phyloP scores from a whole-genome alignment of 2,888 invertebrate species.

The Tetheella fluctuosa region DNA sequence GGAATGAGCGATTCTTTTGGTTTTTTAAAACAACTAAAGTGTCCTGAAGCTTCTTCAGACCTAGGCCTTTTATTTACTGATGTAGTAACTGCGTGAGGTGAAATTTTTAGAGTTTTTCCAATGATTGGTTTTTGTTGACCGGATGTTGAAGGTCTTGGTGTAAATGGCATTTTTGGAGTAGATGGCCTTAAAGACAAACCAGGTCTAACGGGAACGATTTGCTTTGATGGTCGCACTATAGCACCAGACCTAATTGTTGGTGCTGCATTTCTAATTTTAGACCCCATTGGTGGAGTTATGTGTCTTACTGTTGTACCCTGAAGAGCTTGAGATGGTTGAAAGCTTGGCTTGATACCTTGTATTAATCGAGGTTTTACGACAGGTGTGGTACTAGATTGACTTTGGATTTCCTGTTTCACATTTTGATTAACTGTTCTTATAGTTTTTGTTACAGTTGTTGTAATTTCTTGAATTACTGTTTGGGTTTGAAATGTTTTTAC shows the following conservation, averaged over 20 bases:
- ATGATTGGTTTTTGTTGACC: conserved; percentile 39
- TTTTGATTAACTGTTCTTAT: conserved; percentile 75
- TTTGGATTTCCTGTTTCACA: conserved; percentile 65
- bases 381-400: conserved; percentile 42
- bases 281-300: conserved; percentile 46
- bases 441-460: conserved; percentile 79
- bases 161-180: conserved; percentile 49
- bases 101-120: conserved; percentile 61
- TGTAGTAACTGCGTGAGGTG: conserved; percentile 52
- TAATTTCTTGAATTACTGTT: conserved; percentile 77
- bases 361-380: conserved; percentile 49
- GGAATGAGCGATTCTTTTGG: conserved; percentile 68
- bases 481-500: conserved; percentile 75
- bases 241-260: conserved; percentile 31
- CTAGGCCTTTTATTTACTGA: conserved; percentile 48
- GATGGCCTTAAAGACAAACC: conserved; percentile 43
- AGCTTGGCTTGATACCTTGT: conserved; percentile 45
- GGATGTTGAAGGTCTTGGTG: conserved; percentile 44
- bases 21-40: conserved; percentile 74
- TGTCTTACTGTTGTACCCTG: conserved; percentile 61
- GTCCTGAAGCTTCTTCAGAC: conserved; percentile 52
- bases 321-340: conserved; percentile 45
- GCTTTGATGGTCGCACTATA: conserved; percentile 47
- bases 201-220: conserved; percentile 54
- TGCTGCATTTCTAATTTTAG: conserved; percentile 48